Evolutionary conservation across 2,888 invertebrate genomes (phyloP).

Genomic region (Leucania comma): DNA sequence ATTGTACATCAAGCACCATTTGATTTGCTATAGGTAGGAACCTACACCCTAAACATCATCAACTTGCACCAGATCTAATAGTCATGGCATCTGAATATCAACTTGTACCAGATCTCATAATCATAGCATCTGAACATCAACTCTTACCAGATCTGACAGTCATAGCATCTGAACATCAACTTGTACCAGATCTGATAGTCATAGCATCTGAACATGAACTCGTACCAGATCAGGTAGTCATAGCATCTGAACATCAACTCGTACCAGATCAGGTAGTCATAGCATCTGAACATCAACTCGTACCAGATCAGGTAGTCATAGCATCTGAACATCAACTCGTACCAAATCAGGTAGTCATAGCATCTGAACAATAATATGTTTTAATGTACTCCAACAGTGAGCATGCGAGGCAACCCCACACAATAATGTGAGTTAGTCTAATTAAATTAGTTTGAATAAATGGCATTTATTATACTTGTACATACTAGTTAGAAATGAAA

Average conservation of each 20-base stretch:
- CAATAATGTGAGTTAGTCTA: slow-evolving; percentile 29
- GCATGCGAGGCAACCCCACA: background rate
- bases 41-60: background rate
- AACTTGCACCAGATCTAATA: background rate
- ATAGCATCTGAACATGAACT: background rate
- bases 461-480: slow-evolving; percentile 75
- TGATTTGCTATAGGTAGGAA: background rate
- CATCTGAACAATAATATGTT: background rate
- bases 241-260: no score
- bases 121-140: no score
- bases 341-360: background rate
- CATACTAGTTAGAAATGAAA: slow-evolving; percentile 64
- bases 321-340: background rate
- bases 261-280: no score
- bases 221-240: no score
- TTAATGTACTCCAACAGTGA: background rate
- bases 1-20: background rate
- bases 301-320: no score
- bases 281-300: no score
- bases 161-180: no score
- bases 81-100: no score
- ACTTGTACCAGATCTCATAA: no score
- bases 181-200: background rate
- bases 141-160: no score
- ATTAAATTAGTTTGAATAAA: slow-evolving; percentile 59